Evolutionary conservation across 2,797 vertebrate species (phyloP).

Genomic region (Diplodus sargus): DNA sequence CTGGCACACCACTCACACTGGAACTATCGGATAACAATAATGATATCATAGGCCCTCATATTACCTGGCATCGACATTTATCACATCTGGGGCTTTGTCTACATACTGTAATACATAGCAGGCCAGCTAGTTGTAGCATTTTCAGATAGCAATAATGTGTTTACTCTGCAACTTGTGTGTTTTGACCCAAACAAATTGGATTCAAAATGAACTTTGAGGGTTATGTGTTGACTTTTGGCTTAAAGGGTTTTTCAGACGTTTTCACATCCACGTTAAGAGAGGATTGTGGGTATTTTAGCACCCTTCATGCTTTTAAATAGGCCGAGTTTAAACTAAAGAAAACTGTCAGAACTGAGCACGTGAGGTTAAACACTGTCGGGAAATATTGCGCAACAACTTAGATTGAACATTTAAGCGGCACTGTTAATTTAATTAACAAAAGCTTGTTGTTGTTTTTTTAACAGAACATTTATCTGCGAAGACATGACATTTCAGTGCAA

Average conservation of each 20-base stretch:
- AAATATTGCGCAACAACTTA: too few relatives aligned
- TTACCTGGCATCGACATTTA: constrained; percentile 38
- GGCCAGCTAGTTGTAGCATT: constrained; percentile 10
- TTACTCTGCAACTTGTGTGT: neutral
- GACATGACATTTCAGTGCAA: too few relatives aligned
- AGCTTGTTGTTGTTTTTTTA: too few relatives aligned
- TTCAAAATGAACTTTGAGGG: constrained; percentile 11
- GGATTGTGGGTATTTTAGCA: neutral
- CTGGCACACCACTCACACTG: neutral
- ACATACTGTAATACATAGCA: neutral
- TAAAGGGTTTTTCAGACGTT: neutral
- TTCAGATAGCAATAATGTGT: constrained; percentile 24
- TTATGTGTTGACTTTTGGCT: neutral
- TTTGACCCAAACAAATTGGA: constrained; percentile 6
- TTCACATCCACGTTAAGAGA: neutral
- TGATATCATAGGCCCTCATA: neutral
- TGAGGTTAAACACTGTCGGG: too few relatives aligned
- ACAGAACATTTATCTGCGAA: too few relatives aligned
- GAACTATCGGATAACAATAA: constrained; percentile 7
- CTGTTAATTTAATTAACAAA: too few relatives aligned
- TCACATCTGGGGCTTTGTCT: neutral
- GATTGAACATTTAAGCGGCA: too few relatives aligned
- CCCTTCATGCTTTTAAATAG: neutral
- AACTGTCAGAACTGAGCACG: too few relatives aligned
- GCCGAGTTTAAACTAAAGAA: too few relatives aligned